Conservation (phyloP, 2,113 vertebrate species). For the Pluvialis apricaria region DNA sequence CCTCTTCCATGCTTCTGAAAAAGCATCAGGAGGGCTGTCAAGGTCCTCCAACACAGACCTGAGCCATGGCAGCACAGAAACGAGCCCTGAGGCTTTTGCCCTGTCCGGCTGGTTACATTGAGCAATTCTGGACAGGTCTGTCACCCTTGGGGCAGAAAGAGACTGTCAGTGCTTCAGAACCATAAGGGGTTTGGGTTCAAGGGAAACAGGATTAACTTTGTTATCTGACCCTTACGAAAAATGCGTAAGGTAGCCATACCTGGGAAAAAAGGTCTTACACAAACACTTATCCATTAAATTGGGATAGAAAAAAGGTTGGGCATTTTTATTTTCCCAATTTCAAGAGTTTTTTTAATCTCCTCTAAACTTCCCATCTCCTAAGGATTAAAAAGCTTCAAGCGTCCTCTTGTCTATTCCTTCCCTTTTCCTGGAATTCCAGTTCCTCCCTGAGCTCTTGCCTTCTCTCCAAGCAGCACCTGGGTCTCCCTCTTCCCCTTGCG, state of each 20-base stretch:
- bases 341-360: background rate
- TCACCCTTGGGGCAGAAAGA: background rate
- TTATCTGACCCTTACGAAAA: background rate
- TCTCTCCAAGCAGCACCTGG: background rate
- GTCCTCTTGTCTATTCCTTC: background rate
- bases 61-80: background rate
- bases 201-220: background rate
- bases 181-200: background rate
- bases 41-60: background rate
- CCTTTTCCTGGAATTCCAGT: background rate
- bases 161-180: background rate
- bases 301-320: no score
- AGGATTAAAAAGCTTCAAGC: background rate
- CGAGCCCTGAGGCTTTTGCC: accelerated
- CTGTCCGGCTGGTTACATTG: background rate
- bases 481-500: background rate
- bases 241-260: background rate
- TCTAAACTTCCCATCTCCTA: background rate
- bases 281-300: background rate
- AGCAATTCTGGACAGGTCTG: background rate
- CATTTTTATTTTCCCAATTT: background rate
- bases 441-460: background rate
- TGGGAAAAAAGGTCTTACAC: background rate
- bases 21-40: background rate
- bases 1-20: background rate